A percentile compares a stretch with the other conserved stretches of the same genome.
These are phyloP conservation scores for Machimus rusticus DNA, from an alignment of 2,888 invertebrate species.

Conservation along the genomic window DNA sequence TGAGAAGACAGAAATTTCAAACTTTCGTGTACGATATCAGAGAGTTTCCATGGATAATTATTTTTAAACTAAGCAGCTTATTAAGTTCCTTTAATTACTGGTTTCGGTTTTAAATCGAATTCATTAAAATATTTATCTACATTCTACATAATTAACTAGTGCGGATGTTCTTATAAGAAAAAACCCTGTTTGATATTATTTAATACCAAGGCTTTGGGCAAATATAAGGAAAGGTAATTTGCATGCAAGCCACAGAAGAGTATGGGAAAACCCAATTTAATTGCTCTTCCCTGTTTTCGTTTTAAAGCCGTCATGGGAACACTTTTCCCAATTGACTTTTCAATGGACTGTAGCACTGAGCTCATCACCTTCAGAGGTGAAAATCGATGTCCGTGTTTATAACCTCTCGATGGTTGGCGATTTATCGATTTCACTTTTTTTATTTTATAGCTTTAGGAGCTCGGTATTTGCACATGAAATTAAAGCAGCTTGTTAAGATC, in stretches of 20 bases:
- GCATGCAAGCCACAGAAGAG: not conserved
- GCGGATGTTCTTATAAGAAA: too few species aligned
- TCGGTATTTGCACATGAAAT: not conserved
- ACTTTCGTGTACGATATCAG: not conserved
- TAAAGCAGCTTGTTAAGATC: not conserved
- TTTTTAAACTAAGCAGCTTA: not conserved
- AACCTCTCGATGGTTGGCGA: not conserved
- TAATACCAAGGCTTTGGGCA: not conserved
- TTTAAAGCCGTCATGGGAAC: not conserved
- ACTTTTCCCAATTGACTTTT: not conserved
- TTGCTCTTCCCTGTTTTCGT: not conserved
- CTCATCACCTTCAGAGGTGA: not conserved
- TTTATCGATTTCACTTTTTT: not conserved
- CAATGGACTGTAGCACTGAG: not conserved
- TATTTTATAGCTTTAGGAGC: not conserved
- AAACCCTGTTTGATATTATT: not conserved
- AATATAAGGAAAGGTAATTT: not conserved
- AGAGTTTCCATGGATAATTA: not conserved
- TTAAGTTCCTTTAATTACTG: not conserved
- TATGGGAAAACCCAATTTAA: not conserved
- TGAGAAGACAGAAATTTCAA: not conserved
- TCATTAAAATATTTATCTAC: not conserved
- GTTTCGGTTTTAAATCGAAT: not conserved
- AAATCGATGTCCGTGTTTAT: not conserved
- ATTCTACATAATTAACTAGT: not conserved